Evolutionary conservation across 2,797 vertebrate species (phyloP).

Genomic region (Neosilurus mollespiculum): DNA sequence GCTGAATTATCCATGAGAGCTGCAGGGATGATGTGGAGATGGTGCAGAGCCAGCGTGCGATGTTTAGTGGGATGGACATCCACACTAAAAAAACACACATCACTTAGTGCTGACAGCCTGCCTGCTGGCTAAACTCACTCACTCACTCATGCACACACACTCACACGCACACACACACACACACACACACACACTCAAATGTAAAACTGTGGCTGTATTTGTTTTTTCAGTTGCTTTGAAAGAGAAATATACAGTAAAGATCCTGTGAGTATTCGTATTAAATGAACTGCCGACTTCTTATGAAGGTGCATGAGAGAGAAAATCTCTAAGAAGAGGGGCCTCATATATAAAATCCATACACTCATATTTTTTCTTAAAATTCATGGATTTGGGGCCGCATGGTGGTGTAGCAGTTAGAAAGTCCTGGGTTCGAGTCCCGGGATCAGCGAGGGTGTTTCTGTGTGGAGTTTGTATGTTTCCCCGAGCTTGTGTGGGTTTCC

Average conservation of each 20-base stretch:
- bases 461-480: no score
- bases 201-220: background rate
- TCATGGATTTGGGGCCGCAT: slow-evolving; percentile 4
- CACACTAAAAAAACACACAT: background rate
- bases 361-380: background rate
- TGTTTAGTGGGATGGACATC: slow-evolving; percentile 23
- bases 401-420: no score
- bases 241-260: background rate
- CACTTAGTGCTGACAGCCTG: background rate
- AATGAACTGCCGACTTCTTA: background rate
- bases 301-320: background rate
- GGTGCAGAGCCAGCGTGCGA: slow-evolving; percentile 5
- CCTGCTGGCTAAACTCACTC: background rate
- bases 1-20: slow-evolving; percentile 42
- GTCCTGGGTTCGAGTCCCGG: no score
- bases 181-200: background rate
- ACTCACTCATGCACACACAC: background rate
- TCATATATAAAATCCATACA: background rate
- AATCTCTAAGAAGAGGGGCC: background rate
- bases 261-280: background rate
- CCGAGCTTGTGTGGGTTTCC: no score
- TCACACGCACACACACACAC: background rate
- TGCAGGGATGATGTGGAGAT: background rate
- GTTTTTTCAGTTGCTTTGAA: background rate
- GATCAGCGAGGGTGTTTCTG: no score